Evolutionary conservation across 2,888 invertebrate species (phyloP).

Genomic region (Napeogenes inachia): DNA sequence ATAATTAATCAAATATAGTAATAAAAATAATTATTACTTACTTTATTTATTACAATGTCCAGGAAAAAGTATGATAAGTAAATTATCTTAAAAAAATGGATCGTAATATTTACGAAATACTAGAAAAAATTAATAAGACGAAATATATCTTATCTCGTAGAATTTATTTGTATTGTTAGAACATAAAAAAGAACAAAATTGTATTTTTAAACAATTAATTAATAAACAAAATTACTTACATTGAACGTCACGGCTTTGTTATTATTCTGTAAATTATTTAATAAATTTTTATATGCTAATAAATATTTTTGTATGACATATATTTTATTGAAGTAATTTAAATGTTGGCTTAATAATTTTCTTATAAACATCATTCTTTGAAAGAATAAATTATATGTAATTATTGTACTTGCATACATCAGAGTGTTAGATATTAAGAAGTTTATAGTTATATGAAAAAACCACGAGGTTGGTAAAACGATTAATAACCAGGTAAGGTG

Average conservation of each 20-base stretch:
- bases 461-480: too few species aligned
- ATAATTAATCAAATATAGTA: too few species aligned
- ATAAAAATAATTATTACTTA: background rate
- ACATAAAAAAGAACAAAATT: too few species aligned
- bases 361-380: background rate
- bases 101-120: background rate
- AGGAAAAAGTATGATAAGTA: background rate
- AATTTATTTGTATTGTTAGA: too few species aligned
- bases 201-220: too few species aligned
- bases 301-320: background rate
- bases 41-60: background rate
- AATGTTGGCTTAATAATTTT: slow-evolving; percentile 1
- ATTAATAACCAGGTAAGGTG: background rate
- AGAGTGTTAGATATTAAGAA: background rate
- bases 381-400: background rate
- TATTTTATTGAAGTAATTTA: background rate
- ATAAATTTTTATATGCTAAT: slow-evolving; percentile 2
- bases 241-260: background rate
- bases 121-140: background rate
- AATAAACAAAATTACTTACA: background rate
- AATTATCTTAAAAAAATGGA: background rate
- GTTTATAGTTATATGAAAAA: background rate
- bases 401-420: background rate
- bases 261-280: background rate
- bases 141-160: too few species aligned